Evolutionary conservation across 2,113 vertebrate genomes (phyloP).

Genomic region (Thermophis baileyi): DNA sequence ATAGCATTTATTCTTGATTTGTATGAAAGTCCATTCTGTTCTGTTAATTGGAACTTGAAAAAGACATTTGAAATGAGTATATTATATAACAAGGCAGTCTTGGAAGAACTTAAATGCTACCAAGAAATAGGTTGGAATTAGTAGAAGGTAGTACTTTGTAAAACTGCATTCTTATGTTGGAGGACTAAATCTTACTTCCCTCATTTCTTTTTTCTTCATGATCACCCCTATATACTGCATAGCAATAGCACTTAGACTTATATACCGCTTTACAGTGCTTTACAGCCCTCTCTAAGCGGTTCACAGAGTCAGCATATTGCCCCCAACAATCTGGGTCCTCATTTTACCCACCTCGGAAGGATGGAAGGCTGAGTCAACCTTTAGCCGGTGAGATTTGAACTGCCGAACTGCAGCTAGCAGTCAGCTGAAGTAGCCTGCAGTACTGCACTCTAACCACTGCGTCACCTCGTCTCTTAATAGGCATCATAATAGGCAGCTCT

Average conservation of each 20-base stretch:
- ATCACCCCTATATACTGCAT: not conserved
- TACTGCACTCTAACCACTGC: too few species aligned
- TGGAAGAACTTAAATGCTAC: not conserved
- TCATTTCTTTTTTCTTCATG: not conserved
- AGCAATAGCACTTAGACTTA: too few species aligned
- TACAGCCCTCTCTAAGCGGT: too few species aligned
- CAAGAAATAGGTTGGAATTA: not conserved
- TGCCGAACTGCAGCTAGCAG: too few species aligned
- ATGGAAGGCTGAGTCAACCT: too few species aligned
- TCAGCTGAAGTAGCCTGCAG: too few species aligned
- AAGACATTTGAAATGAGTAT: conserved; percentile 20
- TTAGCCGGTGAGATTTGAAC: too few species aligned
- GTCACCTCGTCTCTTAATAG: too few species aligned
- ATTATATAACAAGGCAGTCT: not conserved
- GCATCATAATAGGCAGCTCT: not conserved
- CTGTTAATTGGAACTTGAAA: conserved; percentile 27
- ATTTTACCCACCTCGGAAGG: too few species aligned
- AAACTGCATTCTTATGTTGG: conserved; percentile 6
- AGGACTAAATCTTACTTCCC: not conserved
- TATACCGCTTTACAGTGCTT: too few species aligned
- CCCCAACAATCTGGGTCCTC: too few species aligned
- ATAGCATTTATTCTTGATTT: not conserved
- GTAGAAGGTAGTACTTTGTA: conserved; percentile 3
- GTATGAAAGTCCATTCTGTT: not conserved
- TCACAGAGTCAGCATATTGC: too few species aligned